These are phyloP conservation scores for Hoplodrina ambigua DNA, from an alignment of 2,888 invertebrate genomes.

Conservation along the genomic window DNA sequence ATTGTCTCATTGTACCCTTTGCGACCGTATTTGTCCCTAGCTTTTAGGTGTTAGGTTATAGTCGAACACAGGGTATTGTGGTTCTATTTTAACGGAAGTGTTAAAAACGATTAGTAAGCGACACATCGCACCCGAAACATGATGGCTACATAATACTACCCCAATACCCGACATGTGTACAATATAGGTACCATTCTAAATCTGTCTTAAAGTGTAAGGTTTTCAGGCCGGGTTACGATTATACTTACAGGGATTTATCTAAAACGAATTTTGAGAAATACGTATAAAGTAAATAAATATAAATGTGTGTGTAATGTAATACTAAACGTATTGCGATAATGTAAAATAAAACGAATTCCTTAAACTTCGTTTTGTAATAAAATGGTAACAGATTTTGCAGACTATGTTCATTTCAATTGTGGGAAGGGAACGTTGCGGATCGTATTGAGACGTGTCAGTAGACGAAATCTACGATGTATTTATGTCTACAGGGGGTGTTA, in stretches of 20 bases:
- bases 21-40: conserved; percentile 89
- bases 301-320: conserved; percentile 50
- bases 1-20: conserved; percentile 81
- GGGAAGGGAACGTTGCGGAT: conserved; percentile 27
- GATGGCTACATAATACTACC: conserved; percentile 87
- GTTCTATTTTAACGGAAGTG: conserved; percentile 89
- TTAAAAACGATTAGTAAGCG: conserved; percentile 84
- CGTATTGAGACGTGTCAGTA: conserved; percentile 18
- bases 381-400: conserved; percentile 46
- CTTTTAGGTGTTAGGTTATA: conserved; percentile 88
- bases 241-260: conserved; percentile 66
- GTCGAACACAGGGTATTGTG: conserved; percentile 90
- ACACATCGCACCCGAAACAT: conserved; percentile 77
- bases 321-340: conserved; percentile 43
- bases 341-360: conserved; percentile 58
- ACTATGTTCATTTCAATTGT: conserved; percentile 63
- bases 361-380: conserved; percentile 63
- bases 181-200: conserved; percentile 81
- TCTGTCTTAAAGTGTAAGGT: conserved; percentile 81
- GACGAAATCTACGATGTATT: conserved; percentile 8
- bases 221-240: conserved; percentile 74
- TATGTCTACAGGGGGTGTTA: conserved; percentile 27
- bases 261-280: conserved; percentile 67
- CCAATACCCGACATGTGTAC: conserved; percentile 88
- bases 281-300: conserved; percentile 55